A percentile compares a stretch with the other conserved stretches of the same genome.
Evolutionary conservation across 2,797 vertebrate species (phyloP).

Genomic region (Trichosurus vulpecula): DNA sequence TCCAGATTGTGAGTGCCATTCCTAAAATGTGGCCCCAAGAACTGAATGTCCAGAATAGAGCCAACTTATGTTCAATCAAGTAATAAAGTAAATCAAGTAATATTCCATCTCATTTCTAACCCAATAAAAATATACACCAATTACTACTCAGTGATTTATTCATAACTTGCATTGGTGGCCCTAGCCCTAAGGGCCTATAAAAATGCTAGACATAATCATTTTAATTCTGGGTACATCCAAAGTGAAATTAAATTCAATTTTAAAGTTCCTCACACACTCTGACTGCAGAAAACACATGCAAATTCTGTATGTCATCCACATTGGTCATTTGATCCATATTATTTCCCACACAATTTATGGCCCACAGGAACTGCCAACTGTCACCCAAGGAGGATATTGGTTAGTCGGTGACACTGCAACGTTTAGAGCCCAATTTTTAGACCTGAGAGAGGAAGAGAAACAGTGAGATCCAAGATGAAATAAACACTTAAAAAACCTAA

Average conservation of each 20-base stretch:
- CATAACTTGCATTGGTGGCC: background rate
- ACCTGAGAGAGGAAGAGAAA: conserved; percentile 63
- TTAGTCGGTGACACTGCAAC: background rate
- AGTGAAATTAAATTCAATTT: background rate
- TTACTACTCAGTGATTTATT: background rate
- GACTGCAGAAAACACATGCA: background rate
- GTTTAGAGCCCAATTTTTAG: background rate
- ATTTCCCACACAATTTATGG: background rate
- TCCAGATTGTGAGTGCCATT: background rate
- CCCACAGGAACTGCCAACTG: background rate
- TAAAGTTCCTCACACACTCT: background rate
- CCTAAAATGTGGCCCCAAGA: background rate
- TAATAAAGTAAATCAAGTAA: background rate
- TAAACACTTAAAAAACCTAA: conserved; percentile 2
- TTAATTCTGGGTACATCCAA: background rate
- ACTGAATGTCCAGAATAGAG: background rate
- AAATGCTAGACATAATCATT: background rate
- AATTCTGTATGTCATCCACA: background rate
- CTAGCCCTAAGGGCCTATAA: background rate
- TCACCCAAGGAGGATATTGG: background rate
- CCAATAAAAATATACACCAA: background rate
- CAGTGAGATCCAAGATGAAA: background rate
- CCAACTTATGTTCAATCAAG: background rate
- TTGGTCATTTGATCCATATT: background rate
- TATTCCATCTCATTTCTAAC: background rate